A percentile compares a stretch with the other conserved stretches of the same genome.
Evolutionary conservation across 2,797 vertebrate genomes (phyloP).

Genomic region (Adelosebastes latens): DNA sequence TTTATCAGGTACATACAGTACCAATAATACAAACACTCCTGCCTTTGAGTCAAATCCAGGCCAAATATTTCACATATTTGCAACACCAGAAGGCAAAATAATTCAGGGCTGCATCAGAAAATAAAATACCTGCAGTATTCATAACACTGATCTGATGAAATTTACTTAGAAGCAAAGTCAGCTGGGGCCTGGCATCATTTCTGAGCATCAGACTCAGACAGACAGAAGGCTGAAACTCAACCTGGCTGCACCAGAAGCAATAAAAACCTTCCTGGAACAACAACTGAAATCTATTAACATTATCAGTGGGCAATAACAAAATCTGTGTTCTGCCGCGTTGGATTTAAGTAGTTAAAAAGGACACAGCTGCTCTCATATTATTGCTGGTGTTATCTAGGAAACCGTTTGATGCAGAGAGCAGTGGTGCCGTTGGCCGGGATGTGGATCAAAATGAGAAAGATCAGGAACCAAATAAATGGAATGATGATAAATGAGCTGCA

Average conservation of each 20-base stretch:
- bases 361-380: background rate
- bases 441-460: background rate
- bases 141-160: constrained; percentile 34
- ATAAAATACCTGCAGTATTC: background rate
- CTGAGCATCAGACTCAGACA: background rate
- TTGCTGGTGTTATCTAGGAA: background rate
- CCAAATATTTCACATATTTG: constrained; percentile 6
- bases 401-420: background rate
- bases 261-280: background rate
- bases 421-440: background rate
- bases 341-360: background rate
- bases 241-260: background rate
- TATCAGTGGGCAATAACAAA: background rate
- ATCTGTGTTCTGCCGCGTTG: background rate
- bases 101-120: background rate
- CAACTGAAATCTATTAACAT: background rate
- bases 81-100: background rate
- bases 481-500: background rate
- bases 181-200: background rate
- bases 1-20: background rate
- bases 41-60: background rate
- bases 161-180: constrained; percentile 15
- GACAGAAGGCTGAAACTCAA: background rate
- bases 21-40: background rate
- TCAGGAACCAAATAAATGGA: background rate